Evolutionary conservation across 1,140 invertebrate species (phyloP), one percentile per base, ranked within the genome.

Genomic region (Dermatophagoides farinae): DNA sequence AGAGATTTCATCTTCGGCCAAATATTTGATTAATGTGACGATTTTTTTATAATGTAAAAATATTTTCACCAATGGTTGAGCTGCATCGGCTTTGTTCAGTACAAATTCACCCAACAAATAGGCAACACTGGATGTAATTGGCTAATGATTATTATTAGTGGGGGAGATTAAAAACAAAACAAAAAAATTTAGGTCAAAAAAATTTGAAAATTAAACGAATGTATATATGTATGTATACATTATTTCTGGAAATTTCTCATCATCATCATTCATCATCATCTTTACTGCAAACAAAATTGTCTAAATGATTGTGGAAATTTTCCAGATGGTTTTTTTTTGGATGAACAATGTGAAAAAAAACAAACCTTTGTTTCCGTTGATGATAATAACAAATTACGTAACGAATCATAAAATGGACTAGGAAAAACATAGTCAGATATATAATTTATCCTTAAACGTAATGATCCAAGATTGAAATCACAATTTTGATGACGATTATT

Each of bases 381-480:
- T 66, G 81, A 76, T 14, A 89, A 73, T 38, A 91, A 74, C 41
- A 89, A 73, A 67, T 80, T 78, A 65, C 84, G 76, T 6, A 92
- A 74, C 65, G 78, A 77, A 55, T 84, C 78, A 68, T 92, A 92
- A 64, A 82, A 81, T 55, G 81, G 76, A 47, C 82, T 78, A 37
- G 83, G 79, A 71, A 92, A 87, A 39, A 91, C 86, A 73, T 86
- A 80, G 75, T 90, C 87, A 18, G 85, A 82, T 8, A 83, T 87
- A 71, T 90, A 90, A 68, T 87, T 81, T 63, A 91, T 79, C 68
- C 85, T 83, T 39, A 92, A 76, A 47, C 88, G 77, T 60, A 92
- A 71, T 8, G 86, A 85, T 60, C 87, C 87, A 52, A 88, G 77
- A 49, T 74, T 76, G 44, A 79, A 78, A 51, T 82, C 61, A 6